These are phyloP conservation scores for Rhopalosiphum padi DNA, from an alignment of 1,140 invertebrate species.

Conservation along the genomic window DNA sequence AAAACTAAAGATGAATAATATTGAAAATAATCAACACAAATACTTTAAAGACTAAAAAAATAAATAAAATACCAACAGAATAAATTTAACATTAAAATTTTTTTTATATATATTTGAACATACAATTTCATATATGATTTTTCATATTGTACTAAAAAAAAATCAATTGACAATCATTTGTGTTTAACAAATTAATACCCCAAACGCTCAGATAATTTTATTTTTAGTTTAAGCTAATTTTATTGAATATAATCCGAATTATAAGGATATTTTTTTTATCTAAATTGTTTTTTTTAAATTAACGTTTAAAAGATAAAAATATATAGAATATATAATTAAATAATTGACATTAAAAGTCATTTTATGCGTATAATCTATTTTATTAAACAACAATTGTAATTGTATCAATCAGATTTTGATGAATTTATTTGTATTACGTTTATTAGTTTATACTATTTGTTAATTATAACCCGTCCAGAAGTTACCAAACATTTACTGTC, in stretches of 20 bases:
- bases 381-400: neutral
- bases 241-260: neutral
- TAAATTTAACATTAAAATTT: neutral
- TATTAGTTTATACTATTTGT: neutral
- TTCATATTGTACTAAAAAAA: neutral
- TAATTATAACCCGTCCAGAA: slow-evolving; percentile 54
- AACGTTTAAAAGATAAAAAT: neutral
- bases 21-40: neutral
- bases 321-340: neutral
- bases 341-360: neutral
- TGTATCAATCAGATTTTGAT: neutral
- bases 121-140: neutral
- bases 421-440: no score
- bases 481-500: slow-evolving; percentile 27
- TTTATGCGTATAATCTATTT: no score
- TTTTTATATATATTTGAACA: neutral
- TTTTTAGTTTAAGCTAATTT: slow-evolving; percentile 12
- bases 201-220: slow-evolving; percentile 7
- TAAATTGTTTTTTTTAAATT: neutral
- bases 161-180: neutral
- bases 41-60: slow-evolving; percentile 11
- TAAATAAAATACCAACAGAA: neutral
- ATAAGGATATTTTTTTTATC: no score
- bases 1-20: slow-evolving; percentile 29
- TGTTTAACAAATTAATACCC: neutral